Base-by-base conservation (phyloP, 1,140 invertebrate species). In the Drosophila willistoni region DNA sequence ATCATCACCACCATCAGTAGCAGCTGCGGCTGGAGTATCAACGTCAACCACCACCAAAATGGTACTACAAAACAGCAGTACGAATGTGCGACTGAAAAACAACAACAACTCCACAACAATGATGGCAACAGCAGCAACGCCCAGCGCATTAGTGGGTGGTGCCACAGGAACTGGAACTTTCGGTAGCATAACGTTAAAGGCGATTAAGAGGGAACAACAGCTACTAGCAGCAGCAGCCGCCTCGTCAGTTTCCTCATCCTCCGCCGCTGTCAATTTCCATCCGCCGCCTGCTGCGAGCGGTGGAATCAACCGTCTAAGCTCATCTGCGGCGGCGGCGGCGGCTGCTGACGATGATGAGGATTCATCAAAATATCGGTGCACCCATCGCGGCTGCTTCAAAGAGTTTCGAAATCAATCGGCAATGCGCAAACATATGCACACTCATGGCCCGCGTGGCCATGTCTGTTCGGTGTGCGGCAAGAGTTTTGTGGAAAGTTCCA, bases 401-500 rank as follows among this genome's bases (percentile, higher is more conserved):
- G 98, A 99, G 97, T 99, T 99, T 92, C 93, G 98, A 41, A 98
- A 99, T 92, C 99, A 99, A 93, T 98, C 97, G 10, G 97, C 98
- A 2, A 99, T 99, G 98, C 94, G 98, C 66, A 99, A 99, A 93
- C 98, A 99, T 92, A 93, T 99, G 66, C 98, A 99, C 90, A 99
- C 98, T 39, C 98, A 99, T 92, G 98, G 98, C 0, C 98, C 98
- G 0, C 93, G 98, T 29, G 97, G 98, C 0, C 98, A 99, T 92
- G 98, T 99, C 0, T 99, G 98, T 93, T 97, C 98, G 0, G 98
- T 99, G 89, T 99, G 98, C 94, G 98, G 98, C 71, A 99, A 99
- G 92, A 98, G 98, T 5, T 99, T 99, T 93, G 98, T 99, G 14
- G 98, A 99, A 93, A 98, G 97, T 92, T 98, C 97, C 0, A 99